A percentile compares a stretch with the other conserved stretches of the same genome.
phyloP scores from a whole-genome alignment of 1,140 invertebrate species.

The Hermetia illucens region DNA sequence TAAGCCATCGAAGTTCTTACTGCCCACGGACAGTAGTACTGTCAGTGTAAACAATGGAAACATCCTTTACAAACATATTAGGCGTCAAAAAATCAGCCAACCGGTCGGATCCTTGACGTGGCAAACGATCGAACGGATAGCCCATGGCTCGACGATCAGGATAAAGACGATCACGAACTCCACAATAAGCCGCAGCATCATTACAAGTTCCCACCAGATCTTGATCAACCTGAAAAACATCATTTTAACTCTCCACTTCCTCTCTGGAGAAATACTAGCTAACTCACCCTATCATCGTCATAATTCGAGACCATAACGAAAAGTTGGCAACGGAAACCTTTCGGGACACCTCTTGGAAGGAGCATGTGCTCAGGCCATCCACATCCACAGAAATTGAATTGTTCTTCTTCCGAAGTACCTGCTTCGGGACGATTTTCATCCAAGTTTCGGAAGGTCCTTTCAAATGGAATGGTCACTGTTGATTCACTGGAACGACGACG shows the following conservation, averaged over 20 bases:
- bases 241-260: too few species aligned
- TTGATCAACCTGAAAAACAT: conserved; percentile 40
- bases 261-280: too few species aligned
- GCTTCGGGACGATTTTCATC: conserved; percentile 36
- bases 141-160: conserved; percentile 61
- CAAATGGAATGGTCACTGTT: conserved; percentile 57
- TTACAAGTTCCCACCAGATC: conserved; percentile 40
- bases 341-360: conserved; percentile 52
- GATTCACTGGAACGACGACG: conserved; percentile 46
- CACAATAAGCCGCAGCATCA: conserved; percentile 58
- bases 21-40: conserved; percentile 12
- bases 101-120: conserved; percentile 33
- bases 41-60: conserved; percentile 35
- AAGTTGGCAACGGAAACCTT: conserved; percentile 52
- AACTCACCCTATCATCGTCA: conserved; percentile 46
- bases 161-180: conserved; percentile 54
- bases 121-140: conserved; percentile 57
- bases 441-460: conserved; percentile 51
- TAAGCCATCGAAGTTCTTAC: too few species aligned
- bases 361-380: conserved; percentile 81
- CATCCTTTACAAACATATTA: conserved; percentile 48
- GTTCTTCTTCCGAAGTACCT: conserved; percentile 34
- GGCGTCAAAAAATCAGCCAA: conserved; percentile 47
- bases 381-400: conserved; percentile 70
- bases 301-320: conserved; percentile 74